Percentiles rank a stretch among this genome's conserved stretches.
These are phyloP conservation scores for Cebidichthys violaceus DNA, from an alignment of 2,113 vertebrate genomes.

Conservation along the genomic window DNA sequence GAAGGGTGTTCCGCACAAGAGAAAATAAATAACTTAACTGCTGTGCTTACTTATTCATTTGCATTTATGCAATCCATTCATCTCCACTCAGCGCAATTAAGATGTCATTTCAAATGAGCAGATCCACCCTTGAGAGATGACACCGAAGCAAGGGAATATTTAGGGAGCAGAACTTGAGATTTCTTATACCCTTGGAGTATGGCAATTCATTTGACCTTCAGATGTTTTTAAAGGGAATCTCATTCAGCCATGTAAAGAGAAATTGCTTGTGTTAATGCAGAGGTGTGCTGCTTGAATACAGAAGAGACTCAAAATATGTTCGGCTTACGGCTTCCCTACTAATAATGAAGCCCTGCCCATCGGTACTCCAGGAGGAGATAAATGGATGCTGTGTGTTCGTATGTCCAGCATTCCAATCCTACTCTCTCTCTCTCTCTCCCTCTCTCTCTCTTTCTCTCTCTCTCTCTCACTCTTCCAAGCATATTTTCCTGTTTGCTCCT, in stretches of 20 bases:
- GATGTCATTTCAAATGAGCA: constrained; percentile 68
- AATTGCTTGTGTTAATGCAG: constrained; percentile 77
- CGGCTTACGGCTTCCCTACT: constrained; percentile 54
- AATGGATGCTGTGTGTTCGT: constrained; percentile 74
- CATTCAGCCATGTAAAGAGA: constrained; percentile 80
- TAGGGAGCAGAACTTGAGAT: constrained; percentile 51
- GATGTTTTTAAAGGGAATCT: constrained; percentile 68
- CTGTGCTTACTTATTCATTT: constrained; percentile 71
- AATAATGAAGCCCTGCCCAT: constrained; percentile 74
- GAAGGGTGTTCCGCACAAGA: constrained; percentile 37
- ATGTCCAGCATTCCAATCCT: constrained; percentile 64
- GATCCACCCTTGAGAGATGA: constrained; percentile 52
- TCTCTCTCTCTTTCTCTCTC: constrained; percentile 17
- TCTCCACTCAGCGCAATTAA: constrained; percentile 70
- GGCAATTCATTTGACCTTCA: constrained; percentile 76
- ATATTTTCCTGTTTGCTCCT: constrained; percentile 60
- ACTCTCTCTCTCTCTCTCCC: constrained; percentile 40
- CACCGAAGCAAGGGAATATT: constrained; percentile 50
- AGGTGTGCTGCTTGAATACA: constrained; percentile 71
- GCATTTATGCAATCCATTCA: constrained; percentile 65
- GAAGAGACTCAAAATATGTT: constrained; percentile 68
- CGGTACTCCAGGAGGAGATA: constrained; percentile 68
- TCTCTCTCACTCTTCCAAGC: constrained; percentile 32
- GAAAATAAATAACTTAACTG: constrained; percentile 69
- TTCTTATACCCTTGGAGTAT: constrained; percentile 54